phyloP scores from a whole-genome alignment of 2,797 vertebrate genomes.

The Rhynchonycteris naso region DNA sequence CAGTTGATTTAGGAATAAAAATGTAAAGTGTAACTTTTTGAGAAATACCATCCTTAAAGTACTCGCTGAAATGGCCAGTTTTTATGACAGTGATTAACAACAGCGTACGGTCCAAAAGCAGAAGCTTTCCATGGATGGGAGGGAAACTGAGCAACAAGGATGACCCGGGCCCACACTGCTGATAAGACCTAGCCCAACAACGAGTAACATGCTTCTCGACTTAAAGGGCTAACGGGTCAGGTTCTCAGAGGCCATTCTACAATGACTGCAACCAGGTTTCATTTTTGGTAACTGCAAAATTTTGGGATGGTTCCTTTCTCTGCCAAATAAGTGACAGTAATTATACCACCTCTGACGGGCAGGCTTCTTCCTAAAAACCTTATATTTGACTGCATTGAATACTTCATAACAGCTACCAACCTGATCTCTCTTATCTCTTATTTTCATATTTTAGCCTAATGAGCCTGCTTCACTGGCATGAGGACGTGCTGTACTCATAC shows the following conservation, averaged over 20 bases:
- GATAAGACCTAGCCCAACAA: not conserved
- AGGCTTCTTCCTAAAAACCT: constrained; percentile 79
- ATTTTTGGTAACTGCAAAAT: constrained; percentile 74
- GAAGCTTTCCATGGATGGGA: constrained; percentile 61
- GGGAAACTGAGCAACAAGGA: constrained; percentile 49
- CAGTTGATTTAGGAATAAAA: constrained; percentile 68
- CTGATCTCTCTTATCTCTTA: constrained; percentile 78
- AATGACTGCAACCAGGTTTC: constrained; percentile 76
- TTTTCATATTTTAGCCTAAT: constrained; percentile 83
- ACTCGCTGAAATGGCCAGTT: constrained; percentile 58
- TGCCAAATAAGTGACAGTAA: constrained; percentile 76
- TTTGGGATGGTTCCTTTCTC: constrained; percentile 54
- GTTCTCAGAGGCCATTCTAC: constrained; percentile 70
- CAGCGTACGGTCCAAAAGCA: constrained; percentile 49
- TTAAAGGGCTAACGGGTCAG: constrained; percentile 56
- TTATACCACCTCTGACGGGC: constrained; percentile 73
- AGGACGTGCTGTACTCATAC: not conserved
- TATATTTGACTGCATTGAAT: constrained; percentile 80
- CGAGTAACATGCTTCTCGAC: constrained; percentile 59
- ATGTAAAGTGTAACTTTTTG: constrained; percentile 52
- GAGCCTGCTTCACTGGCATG: constrained; percentile 73
- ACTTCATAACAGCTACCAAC: constrained; percentile 80
- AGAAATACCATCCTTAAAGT: constrained; percentile 55
- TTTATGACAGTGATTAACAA: constrained; percentile 55
- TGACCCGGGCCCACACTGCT: not conserved